Evolutionary conservation across 2,888 invertebrate genomes (phyloP).

Genomic region (Limnephilus auricula): DNA sequence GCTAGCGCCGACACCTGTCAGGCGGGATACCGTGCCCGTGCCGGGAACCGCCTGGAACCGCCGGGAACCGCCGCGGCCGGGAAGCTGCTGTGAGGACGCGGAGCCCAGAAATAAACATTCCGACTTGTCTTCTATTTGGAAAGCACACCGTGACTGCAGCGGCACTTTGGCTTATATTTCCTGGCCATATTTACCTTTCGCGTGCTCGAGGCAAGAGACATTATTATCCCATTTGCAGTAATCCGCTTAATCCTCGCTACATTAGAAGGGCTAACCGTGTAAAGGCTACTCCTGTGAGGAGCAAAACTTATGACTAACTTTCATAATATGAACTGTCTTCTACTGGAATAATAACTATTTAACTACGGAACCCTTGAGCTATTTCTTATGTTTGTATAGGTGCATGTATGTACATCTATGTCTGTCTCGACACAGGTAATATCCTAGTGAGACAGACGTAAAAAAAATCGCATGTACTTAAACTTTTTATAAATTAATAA

Average conservation of each 20-base stretch:
- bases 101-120: constrained; percentile 31
- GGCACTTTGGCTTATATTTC: neutral
- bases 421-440: too few relatives aligned
- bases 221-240: constrained; percentile 15
- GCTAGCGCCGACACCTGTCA: constrained; percentile 45
- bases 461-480: too few relatives aligned
- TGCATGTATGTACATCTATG: too few relatives aligned
- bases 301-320: neutral
- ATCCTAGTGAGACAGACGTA: too few relatives aligned
- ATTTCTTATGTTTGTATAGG: too few relatives aligned
- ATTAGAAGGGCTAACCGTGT: neutral
- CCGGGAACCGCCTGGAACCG: neutral
- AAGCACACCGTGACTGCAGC: neutral
- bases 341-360: neutral
- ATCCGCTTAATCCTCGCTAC: neutral
- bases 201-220: neutral
- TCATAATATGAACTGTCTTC: neutral
- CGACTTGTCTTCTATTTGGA: constrained; percentile 34
- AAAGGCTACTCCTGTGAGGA: neutral
- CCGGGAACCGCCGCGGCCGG: neutral
- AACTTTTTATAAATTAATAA: too few relatives aligned
- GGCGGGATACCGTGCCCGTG: neutral
- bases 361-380: neutral
- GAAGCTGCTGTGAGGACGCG: neutral
- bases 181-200: constrained; percentile 8